Evolutionary conservation across 2,113 vertebrate species (phyloP), one percentile per base, ranked within the genome.

Genomic region (Gymnorhina tibicen): DNA sequence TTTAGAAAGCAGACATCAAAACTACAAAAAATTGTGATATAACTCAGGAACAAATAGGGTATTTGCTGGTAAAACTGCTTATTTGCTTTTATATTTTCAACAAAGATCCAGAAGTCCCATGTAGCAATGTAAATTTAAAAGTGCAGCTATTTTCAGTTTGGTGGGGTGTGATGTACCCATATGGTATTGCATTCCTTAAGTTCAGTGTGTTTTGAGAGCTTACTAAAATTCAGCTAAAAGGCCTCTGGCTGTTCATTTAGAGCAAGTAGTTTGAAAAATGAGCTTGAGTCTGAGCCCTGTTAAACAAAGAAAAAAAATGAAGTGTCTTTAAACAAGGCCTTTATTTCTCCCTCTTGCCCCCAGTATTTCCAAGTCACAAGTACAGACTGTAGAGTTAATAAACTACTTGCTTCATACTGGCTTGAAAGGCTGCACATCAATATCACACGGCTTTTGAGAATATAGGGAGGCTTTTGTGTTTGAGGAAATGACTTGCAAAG

Each of bases 331-430:
- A 69, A 82, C 24, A 14, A 70, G 21, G 16, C 13, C 20, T 68
- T 62, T 21, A 3, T 68, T 59, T 28, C 13, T 33, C 6, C 5
- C 6, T 3, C 2, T 66, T 42, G 5, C 6, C 1, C 1, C 2
- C 7, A 6, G 17, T 69, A 55, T 86, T 86, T 68, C 26, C 13
- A 73, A 69, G 44, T 59, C 49, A 63, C 11, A 89, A 47, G 13
- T 55, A 55, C 18, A 46, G 68, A 70, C 26, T 60, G 16, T 24
- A 52, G 28, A 23, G 13, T 80, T 86, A 66, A 42, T 67, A 53
- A 60, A 67, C 64, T 75, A 27, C 42, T 66, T 87, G 18, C n/a
- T 77, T 89, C n/a, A 14, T 62, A 41, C 27, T 53, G 41, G 24
- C 49, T 74, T 41, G 37, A 85, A 64, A 73, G 46, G 18, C 47